Conservation (phyloP, 2,797 vertebrate species). For the Pantherophis vulpinus region DNA sequence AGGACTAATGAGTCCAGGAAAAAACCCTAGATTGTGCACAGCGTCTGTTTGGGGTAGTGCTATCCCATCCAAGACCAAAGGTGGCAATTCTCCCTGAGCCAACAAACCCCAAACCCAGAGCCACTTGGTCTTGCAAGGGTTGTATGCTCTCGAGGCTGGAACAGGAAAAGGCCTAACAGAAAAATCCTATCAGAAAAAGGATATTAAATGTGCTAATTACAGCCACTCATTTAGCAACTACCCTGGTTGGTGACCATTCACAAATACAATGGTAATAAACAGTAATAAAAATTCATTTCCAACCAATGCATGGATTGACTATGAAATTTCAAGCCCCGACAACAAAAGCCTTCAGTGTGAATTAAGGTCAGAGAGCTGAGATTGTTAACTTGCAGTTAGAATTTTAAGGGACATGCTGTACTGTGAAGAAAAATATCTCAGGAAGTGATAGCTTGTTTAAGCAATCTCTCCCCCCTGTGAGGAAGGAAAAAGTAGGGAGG, state of each 20-base stretch:
- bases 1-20: too few relatives aligned
- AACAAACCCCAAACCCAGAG: too few relatives aligned
- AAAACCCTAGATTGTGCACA: too few relatives aligned
- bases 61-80: too few relatives aligned
- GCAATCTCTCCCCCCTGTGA: neutral
- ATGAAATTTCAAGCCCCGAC: neutral
- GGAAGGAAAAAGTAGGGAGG: neutral
- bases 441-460: neutral
- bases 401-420: neutral
- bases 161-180: neutral
- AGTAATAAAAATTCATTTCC: neutral
- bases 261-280: neutral
- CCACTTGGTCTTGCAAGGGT: too few relatives aligned
- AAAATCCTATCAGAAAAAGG: neutral
- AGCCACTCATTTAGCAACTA: neutral
- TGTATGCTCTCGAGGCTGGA: neutral
- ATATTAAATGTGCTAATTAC: slow-evolving; percentile 6
- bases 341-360: neutral
- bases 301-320: neutral
- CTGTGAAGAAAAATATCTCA: neutral
- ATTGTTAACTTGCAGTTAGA: neutral
- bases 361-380: neutral
- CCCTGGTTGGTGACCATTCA: neutral
- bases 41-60: too few relatives aligned
- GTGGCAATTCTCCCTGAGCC: too few relatives aligned